These are phyloP conservation scores for Drosophila aldrichi DNA, from an alignment of 2,888 invertebrate genomes.

Conservation along the genomic window DNA sequence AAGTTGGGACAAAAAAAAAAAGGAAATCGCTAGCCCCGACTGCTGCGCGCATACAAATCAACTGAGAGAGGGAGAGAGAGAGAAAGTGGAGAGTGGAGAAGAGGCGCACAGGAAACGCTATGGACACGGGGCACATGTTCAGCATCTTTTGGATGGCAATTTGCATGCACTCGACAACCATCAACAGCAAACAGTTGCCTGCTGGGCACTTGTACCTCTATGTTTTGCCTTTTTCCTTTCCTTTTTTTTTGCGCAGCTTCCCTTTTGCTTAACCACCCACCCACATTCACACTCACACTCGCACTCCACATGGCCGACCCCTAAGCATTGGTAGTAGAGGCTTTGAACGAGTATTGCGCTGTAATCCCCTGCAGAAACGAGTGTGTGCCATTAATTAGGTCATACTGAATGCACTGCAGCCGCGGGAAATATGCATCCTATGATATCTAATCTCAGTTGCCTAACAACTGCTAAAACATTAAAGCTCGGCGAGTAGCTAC, in stretches of 20 bases:
- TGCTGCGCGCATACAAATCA: slow-evolving; percentile 73
- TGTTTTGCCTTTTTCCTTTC: slow-evolving; percentile 6
- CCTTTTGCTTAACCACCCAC: slow-evolving; percentile 4
- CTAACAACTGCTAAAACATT: slow-evolving; percentile 13
- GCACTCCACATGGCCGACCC: slow-evolving; percentile 7
- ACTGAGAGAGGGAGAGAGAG: slow-evolving; percentile 1
- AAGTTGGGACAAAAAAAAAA: slow-evolving; percentile 21
- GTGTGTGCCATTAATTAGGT: slow-evolving; percentile 71
- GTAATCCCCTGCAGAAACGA: slow-evolving; percentile 63
- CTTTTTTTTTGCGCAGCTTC: slow-evolving; percentile 18
- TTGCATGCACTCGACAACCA: slow-evolving; percentile 79
- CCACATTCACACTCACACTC: too few relatives aligned
- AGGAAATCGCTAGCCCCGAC: slow-evolving; percentile 30
- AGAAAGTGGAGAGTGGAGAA: not conserved
- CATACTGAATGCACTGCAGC: slow-evolving; percentile 45
- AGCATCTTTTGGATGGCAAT: slow-evolving; percentile 77
- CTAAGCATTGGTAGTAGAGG: slow-evolving; percentile 39
- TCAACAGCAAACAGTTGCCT: slow-evolving; percentile 77
- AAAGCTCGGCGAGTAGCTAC: slow-evolving; percentile 10
- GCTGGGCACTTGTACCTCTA: slow-evolving; percentile 45
- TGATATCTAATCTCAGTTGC: slow-evolving; percentile 39
- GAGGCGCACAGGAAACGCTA: not conserved
- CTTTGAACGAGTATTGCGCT: slow-evolving; percentile 61
- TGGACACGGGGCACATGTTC: slow-evolving; percentile 66
- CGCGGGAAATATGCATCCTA: slow-evolving; percentile 11